These are phyloP conservation scores for Nasonia oneida DNA, from an alignment of 2,888 invertebrate genomes.

Conservation along the genomic window DNA sequence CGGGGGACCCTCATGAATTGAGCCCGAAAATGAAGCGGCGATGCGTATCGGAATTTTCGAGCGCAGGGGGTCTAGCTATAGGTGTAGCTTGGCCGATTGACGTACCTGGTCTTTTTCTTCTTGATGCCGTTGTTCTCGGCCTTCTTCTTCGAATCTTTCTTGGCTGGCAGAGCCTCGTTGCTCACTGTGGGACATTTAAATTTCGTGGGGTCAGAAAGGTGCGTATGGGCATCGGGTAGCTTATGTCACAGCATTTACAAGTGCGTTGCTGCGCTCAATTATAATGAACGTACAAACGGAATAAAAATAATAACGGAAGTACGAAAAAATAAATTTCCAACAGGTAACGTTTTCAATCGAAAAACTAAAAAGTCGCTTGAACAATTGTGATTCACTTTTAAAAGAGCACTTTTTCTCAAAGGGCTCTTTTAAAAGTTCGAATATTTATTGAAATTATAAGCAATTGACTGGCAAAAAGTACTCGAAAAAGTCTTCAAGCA, in stretches of 20 bases:
- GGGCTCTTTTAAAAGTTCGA: background rate
- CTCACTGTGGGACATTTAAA: constrained; percentile 67
- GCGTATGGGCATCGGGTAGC: background rate
- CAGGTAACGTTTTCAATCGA: background rate
- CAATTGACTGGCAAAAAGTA: no score
- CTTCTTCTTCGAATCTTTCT: constrained; percentile 89
- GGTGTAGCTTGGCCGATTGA: background rate
- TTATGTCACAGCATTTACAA: no score
- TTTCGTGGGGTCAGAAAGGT: background rate
- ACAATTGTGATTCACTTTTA: background rate
- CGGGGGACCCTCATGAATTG: background rate
- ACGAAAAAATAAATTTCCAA: no score
- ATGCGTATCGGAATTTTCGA: constrained; percentile 9
- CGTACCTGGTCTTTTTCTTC: constrained; percentile 94
- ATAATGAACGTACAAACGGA: no score
- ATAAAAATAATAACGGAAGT: no score
- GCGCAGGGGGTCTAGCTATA: background rate
- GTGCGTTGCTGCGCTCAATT: no score
- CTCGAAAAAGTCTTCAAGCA: background rate
- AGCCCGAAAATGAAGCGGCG: background rate
- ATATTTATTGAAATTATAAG: background rate
- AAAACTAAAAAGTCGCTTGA: no score
- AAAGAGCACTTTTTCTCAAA: background rate
- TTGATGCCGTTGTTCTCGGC: constrained; percentile 92
- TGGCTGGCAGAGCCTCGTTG: constrained; percentile 77